Conservation (phyloP, 2,888 invertebrate genomes). For the Chaetogeoica ovagalla region DNA sequence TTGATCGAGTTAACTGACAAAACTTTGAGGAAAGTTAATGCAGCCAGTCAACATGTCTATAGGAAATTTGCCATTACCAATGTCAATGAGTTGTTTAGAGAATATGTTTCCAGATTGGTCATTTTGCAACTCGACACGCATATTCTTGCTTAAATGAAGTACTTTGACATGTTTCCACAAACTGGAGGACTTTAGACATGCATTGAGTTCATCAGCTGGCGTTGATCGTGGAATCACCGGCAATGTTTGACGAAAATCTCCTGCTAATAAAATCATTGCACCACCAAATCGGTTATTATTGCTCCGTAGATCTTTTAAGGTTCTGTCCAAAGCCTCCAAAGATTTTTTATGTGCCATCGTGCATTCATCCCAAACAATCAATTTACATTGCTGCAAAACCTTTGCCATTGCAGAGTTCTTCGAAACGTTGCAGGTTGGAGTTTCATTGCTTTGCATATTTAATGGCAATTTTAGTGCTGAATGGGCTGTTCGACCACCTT, state of each 20-base stretch:
- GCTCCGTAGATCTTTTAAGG: neutral
- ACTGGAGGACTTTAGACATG: slow-evolving; percentile 50
- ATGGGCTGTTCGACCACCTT: too few relatives aligned
- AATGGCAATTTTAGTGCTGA: too few relatives aligned
- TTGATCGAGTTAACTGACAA: slow-evolving; percentile 37
- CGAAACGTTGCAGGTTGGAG: too few relatives aligned
- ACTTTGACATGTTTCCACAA: slow-evolving; percentile 54
- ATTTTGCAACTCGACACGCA: slow-evolving; percentile 35
- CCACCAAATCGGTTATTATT: too few relatives aligned
- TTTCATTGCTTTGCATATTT: too few relatives aligned
- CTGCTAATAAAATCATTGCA: slow-evolving; percentile 35
- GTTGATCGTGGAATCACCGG: slow-evolving; percentile 56
- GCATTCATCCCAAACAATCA: slow-evolving; percentile 57
- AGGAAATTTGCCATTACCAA: slow-evolving; percentile 53
- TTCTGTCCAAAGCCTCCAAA: slow-evolving; percentile 56
- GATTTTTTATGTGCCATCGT: slow-evolving; percentile 56
- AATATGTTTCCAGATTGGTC: slow-evolving; percentile 15
- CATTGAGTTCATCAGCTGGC: slow-evolving; percentile 46
- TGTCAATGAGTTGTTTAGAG: neutral
- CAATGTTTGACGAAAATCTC: slow-evolving; percentile 57
- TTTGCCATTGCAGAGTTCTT: too few relatives aligned
- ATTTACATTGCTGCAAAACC: slow-evolving; percentile 45
- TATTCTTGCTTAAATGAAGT: slow-evolving; percentile 30
- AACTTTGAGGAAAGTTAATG: slow-evolving; percentile 57
- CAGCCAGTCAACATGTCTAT: slow-evolving; percentile 56